Conservation (phyloP, 37 sponge, comb jelly and placozoan species). For the Amphimedon queenslandica region DNA sequence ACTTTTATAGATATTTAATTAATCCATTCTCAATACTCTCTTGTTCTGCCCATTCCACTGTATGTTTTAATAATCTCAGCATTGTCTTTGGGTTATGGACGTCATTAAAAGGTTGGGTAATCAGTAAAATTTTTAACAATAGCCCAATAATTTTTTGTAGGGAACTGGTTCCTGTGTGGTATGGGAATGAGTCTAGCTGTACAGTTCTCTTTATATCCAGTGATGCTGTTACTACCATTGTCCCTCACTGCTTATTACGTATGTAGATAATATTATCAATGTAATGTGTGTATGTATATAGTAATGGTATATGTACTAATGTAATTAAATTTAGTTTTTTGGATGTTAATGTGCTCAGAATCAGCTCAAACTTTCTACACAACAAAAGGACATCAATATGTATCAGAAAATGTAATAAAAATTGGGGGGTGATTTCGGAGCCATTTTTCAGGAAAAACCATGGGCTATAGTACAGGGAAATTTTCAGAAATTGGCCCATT, state of each 20-base stretch:
- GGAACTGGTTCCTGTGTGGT: slow-evolving; percentile 46
- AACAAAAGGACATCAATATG: no score
- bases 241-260: slow-evolving; percentile 61
- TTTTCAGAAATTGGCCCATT: no score
- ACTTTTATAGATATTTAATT: slow-evolving; percentile 64
- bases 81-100: slow-evolving; percentile 45
- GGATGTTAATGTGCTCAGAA: no score
- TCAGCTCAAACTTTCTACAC: no score
- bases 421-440: no score
- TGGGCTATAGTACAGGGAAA: no score
- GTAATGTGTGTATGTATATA: no score
- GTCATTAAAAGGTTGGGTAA: slow-evolving; percentile 54
- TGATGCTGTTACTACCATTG: slow-evolving; percentile 81
- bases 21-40: slow-evolving; percentile 76
- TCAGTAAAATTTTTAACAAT: neutral
- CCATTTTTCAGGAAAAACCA: no score
- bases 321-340: no score
- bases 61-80: slow-evolving; percentile 38
- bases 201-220: slow-evolving; percentile 87
- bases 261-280: neutral
- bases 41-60: slow-evolving; percentile 68
- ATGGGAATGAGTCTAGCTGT: slow-evolving; percentile 62
- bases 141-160: slow-evolving; percentile 8
- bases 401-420: no score
- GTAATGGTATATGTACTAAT: no score